These are phyloP conservation scores for Melipona beecheii DNA, from an alignment of 2,888 invertebrate species.

Conservation along the genomic window DNA sequence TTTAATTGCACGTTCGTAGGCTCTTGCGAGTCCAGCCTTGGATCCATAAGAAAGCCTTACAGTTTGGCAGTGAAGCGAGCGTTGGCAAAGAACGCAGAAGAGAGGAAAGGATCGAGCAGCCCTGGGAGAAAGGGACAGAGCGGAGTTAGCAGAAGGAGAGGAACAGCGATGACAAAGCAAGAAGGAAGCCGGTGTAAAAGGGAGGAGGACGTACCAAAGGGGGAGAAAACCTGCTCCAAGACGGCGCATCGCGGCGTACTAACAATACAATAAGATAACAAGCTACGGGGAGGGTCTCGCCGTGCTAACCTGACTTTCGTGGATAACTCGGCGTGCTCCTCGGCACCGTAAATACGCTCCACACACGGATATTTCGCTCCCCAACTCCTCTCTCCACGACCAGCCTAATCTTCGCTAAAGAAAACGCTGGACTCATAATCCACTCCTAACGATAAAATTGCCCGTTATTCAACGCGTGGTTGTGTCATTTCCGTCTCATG, in stretches of 20 bases:
- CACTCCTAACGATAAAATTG: conserved; percentile 65
- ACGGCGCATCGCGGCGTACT: conserved; percentile 71
- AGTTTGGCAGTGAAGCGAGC: conserved; percentile 27
- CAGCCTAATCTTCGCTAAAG: conserved; percentile 62
- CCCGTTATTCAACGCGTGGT: conserved; percentile 61
- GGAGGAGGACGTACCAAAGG: conserved; percentile 44
- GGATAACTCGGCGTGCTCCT: conserved; percentile 69
- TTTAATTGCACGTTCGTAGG: conserved; percentile 20
- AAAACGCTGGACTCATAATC: conserved; percentile 62
- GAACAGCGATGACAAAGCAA: conserved; percentile 63
- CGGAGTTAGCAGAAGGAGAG: conserved; percentile 47
- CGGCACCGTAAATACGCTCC: conserved; percentile 60
- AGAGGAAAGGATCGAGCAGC: conserved; percentile 51
- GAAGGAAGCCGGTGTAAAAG: conserved; percentile 51
- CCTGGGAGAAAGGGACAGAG: conserved; percentile 54
- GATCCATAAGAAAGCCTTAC: background rate
- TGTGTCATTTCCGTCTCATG: conserved; percentile 48
- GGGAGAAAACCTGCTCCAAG: conserved; percentile 73
- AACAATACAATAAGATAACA: conserved; percentile 81
- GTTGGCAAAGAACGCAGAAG: conserved; percentile 27
- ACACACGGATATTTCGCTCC: conserved; percentile 44
- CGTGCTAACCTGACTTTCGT: conserved; percentile 72
- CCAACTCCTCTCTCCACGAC: conserved; percentile 14
- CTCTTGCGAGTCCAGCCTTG: conserved; percentile 1
- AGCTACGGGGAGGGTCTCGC: conserved; percentile 67